phyloP scores from a whole-genome alignment of 1,140 invertebrate genomes.

The Solenopsis fugax region DNA sequence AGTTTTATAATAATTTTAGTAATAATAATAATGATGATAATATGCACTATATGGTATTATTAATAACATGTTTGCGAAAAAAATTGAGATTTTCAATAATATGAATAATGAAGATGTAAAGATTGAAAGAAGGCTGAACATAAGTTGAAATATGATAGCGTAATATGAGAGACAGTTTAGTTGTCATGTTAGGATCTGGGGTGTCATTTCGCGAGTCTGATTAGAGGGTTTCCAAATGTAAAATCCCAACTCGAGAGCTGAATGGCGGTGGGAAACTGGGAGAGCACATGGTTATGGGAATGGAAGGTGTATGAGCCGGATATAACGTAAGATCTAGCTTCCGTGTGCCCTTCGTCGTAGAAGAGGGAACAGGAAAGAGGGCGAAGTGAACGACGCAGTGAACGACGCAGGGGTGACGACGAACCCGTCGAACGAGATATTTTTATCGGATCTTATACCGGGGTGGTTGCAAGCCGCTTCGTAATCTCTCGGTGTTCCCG shows the following conservation, averaged over 20 bases:
- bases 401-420: background rate
- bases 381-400: too few species aligned
- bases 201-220: background rate
- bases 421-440: slow-evolving; percentile 42
- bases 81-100: background rate
- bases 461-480: slow-evolving; percentile 28
- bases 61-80: background rate
- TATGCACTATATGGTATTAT: background rate
- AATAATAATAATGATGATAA: background rate
- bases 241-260: background rate
- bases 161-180: background rate
- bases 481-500: slow-evolving; percentile 55
- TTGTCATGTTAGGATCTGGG: background rate
- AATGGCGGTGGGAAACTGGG: background rate
- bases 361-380: background rate
- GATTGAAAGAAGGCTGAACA: background rate
- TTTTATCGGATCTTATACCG: slow-evolving; percentile 60
- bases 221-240: slow-evolving; percentile 21
- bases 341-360: slow-evolving; percentile 16
- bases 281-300: slow-evolving; percentile 8
- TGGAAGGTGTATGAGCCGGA: slow-evolving; percentile 34
- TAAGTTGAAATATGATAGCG: background rate
- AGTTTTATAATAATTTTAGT: background rate
- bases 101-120: background rate
- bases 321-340: slow-evolving; percentile 52